Base-by-base conservation (phyloP, 2,113 vertebrate species). In the Gallinago paraguaiae region DNA sequence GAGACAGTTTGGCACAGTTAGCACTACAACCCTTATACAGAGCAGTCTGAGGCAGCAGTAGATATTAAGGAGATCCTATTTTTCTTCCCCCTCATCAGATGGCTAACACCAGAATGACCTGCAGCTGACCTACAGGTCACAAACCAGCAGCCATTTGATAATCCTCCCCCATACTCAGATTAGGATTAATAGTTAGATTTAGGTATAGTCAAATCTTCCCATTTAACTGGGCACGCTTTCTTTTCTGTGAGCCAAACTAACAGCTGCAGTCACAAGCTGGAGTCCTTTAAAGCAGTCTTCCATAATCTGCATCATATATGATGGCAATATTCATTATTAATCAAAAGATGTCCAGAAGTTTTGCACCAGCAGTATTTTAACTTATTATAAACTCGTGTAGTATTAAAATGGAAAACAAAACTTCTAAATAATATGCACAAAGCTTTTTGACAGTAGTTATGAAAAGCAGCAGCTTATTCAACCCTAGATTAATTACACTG, bases 91-190 rank as follows among this genome's bases (percentile, higher is more conserved):
- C 15, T 82, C 43, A 65, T 74, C 41, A 72, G 30, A 86, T 37
- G 28, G 48, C 39, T 90, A 92, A 85, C 92, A 87, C 31, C 37
- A 90, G 50, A 88, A 70, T 54, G 86, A 94, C 68, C 76, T 81
- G 74, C 59, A 92, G 61, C 64, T 72, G 56, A 96, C 35, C 65
- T 48, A 88, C 11, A 43, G 64, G 60, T 90, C 90, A 93, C 3
- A 1, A 39, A 95, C 80, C 80, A 88, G 68, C n/a, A 86, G 60
- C 43, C 68, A 70, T 74, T 65, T 77, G 63, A 61, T 67, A 96
- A 92, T 83, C 50, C 31, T 81, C 27, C 41, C 53, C 72, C 69
- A 71, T 56, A 82, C 64, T 77, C 68, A 81, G 46, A 90, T 93
- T 80, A 95, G 67, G 14, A 18, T 92, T 83, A 95, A 77, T 15